These are phyloP conservation scores for Acleris holmiana DNA, from an alignment of 2,888 invertebrate genomes.

Conservation along the genomic window DNA sequence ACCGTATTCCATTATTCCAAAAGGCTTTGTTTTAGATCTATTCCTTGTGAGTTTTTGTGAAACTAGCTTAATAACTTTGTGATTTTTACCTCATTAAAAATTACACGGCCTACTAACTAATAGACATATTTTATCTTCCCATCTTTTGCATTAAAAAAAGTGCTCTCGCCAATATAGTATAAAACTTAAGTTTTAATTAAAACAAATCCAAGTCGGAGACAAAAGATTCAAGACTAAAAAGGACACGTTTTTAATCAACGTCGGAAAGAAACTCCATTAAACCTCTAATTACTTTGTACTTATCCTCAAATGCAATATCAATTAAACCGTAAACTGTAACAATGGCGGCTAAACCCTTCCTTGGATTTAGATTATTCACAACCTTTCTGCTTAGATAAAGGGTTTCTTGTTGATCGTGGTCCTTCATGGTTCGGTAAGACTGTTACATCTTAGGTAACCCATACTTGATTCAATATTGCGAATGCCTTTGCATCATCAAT, in stretches of 20 bases:
- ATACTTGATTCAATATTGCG: conserved; percentile 33
- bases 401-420: background rate
- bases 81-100: no score
- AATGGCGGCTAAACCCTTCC: background rate
- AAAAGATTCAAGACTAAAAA: conserved; percentile 12
- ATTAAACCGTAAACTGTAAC: conserved; percentile 20
- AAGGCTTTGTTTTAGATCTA: background rate
- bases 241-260: conserved; percentile 33
- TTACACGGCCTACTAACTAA: no score
- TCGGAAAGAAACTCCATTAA: conserved; percentile 21
- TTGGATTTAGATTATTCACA: background rate
- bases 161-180: background rate
- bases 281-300: conserved; percentile 22
- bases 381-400: background rate
- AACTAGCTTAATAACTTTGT: no score
- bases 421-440: conserved; percentile 2
- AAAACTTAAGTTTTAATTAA: conserved; percentile 17
- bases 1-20: background rate
- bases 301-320: conserved; percentile 30
- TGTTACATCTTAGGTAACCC: conserved; percentile 19
- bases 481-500: conserved; percentile 32
- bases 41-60: background rate
- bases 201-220: conserved; percentile 11
- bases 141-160: no score
- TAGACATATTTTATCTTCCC: no score